phyloP scores from a whole-genome alignment of 2,113 vertebrate species.

The Lynx canadensis region DNA sequence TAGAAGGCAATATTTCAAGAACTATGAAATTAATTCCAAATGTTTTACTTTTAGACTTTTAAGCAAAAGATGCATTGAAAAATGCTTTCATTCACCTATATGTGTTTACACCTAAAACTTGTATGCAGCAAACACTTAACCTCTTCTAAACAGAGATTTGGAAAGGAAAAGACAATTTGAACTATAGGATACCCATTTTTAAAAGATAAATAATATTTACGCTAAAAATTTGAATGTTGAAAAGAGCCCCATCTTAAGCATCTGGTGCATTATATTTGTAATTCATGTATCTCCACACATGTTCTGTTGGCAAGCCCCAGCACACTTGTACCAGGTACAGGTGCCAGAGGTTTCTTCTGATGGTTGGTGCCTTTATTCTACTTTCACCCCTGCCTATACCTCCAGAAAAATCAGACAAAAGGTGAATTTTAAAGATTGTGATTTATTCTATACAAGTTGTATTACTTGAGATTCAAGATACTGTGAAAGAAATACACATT shows the following conservation, averaged over 20 bases:
- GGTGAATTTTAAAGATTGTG: background rate
- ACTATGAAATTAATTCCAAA: background rate
- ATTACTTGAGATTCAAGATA: background rate
- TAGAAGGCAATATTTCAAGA: background rate
- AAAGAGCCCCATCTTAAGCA: background rate
- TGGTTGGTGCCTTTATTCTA: background rate
- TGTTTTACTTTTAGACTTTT: background rate
- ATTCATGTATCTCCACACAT: background rate
- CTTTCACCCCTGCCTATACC: background rate
- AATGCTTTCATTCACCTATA: slow-evolving; percentile 25
- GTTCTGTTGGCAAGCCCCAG: background rate
- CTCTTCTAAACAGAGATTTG: background rate
- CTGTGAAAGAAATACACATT: background rate
- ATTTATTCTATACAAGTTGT: background rate
- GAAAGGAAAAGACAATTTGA: slow-evolving; percentile 18
- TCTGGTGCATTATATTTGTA: background rate
- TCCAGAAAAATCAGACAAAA: background rate
- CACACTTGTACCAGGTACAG: background rate
- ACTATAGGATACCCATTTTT: background rate
- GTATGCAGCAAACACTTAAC: background rate
- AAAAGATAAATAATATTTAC: background rate
- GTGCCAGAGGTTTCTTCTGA: background rate
- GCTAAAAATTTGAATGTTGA: background rate
- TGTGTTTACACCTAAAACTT: background rate
- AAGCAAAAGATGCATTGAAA: slow-evolving; percentile 18